Base-by-base conservation (phyloP, 2,888 invertebrate genomes). In the Thymelicus lineola region DNA sequence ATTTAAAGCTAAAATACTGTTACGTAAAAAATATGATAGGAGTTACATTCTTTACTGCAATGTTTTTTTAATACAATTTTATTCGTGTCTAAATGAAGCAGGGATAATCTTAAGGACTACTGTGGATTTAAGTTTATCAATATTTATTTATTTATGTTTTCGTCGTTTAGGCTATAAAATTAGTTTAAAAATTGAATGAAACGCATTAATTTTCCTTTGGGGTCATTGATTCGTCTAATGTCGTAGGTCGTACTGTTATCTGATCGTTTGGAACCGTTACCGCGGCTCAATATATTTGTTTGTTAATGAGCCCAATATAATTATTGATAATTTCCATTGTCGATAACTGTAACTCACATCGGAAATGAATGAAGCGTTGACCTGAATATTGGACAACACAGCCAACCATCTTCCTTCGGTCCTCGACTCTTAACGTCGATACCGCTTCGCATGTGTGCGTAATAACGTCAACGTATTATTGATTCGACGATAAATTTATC, bases 361-460 rank as follows among this genome's bases (percentile, higher is more conserved):
- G 76, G 77, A 80, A 84, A 81, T 82, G 76, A 82, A 84, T 85
- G 79, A 83, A 82, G 80, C 69, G 78, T 76, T 82, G 86, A 78
- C 86, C 85, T 78, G 75, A 80, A 84, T 88, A 79, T 72, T 70
- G 75, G 75, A 75, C 73, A 74, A 68, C 70, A 62, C 73, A 74
- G 73, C 76, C 46, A 75, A 72, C 70, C 73, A 73, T 75, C 28
- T 28, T 66, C 72, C 35, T 20, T 28, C 67, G 17, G 9, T 55
- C 57, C 46, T 36, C 36, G 45, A 42, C 20, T 46, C 60, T 46
- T 61, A 28, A 14, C 7, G 45, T 60, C 60, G 38, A 42, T 53
- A 53, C 53, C 70, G 71, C 66, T 77, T 74, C 73, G 71, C 59
- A 70, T 64, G 76, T 61, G 72, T 78, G 74, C 72, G 75, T 63